A percentile compares a stretch with the other conserved stretches of the same genome.
Conservation (phyloP, 92 coral and sea anemone species). For the Blastomussa wellsi region DNA sequence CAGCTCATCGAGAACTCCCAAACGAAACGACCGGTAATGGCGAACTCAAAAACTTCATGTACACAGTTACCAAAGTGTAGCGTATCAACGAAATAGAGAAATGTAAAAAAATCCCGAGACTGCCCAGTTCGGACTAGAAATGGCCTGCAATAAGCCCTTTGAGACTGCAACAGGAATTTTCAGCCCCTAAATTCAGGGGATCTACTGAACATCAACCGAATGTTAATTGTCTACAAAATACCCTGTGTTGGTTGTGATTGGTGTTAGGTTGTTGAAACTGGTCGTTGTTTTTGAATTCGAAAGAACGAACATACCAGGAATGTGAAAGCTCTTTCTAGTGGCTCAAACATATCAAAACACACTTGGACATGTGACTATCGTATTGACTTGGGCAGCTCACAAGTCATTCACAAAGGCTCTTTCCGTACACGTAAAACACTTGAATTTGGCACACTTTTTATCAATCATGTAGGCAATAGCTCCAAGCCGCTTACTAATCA, state of each 20-base stretch:
- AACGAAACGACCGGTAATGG: too few species aligned
- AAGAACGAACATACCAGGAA: neutral
- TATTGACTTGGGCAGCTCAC: neutral
- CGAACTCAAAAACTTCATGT: too few species aligned
- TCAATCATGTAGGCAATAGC: neutral
- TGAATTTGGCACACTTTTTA: neutral
- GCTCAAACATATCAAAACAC: neutral
- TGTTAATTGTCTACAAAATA: neutral
- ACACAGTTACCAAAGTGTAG: too few species aligned
- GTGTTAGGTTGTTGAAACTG: neutral
- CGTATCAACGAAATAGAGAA: too few species aligned
- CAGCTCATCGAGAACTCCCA: too few species aligned
- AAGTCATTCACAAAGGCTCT: neutral
- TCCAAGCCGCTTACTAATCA: neutral
- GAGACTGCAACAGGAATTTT: too few species aligned
- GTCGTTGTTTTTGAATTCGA: neutral
- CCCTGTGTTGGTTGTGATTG: neutral
- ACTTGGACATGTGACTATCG: neutral
- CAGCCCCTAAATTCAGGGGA: too few species aligned
- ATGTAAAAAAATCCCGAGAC: too few species aligned
- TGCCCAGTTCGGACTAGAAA: too few species aligned
- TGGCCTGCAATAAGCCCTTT: neutral
- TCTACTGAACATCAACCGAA: too few species aligned
- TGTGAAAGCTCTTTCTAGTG: neutral
- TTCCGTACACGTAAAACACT: neutral